Conservation (phyloP, 2,888 invertebrate species). For the Aleiodes leptofemur region DNA sequence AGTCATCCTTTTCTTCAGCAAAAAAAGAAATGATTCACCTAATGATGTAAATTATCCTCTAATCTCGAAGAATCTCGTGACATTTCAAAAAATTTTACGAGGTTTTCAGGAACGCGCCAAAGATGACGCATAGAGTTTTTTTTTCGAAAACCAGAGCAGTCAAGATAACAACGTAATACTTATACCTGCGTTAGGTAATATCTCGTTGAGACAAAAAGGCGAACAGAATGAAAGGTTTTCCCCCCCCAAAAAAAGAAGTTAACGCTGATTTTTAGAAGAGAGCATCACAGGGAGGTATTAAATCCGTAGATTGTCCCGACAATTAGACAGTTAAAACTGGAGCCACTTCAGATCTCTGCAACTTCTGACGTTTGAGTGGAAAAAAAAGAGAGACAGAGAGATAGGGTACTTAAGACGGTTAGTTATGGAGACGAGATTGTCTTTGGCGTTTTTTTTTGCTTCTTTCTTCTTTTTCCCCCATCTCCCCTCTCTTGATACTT, state of each 20-base stretch:
- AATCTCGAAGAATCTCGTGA: no score
- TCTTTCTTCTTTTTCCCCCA: not conserved
- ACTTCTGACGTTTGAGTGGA: constrained; percentile 31
- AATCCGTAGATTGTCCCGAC: constrained; percentile 48
- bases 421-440: no score
- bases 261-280: constrained; percentile 11
- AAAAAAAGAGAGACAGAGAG: constrained; percentile 20
- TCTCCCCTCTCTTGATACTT: constrained; percentile 62
- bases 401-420: constrained; percentile 5
- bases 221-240: not conserved
- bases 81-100: no score
- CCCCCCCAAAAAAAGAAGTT: not conserved
- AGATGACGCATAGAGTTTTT: no score
- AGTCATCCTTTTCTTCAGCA: no score
- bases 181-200: constrained; percentile 34
- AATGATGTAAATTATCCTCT: no score
- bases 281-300: constrained; percentile 32
- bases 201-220: not conserved
- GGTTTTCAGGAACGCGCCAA: no score
- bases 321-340: constrained; percentile 53
- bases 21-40: no score
- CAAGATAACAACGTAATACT: constrained; percentile 33
- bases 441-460: not conserved
- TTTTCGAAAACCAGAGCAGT: constrained; percentile 30
- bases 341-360: constrained; percentile 29